Evolutionary conservation across 1,140 invertebrate genomes (phyloP), one percentile per base, ranked within the genome.

Genomic region (Nilaparvata lugens): DNA sequence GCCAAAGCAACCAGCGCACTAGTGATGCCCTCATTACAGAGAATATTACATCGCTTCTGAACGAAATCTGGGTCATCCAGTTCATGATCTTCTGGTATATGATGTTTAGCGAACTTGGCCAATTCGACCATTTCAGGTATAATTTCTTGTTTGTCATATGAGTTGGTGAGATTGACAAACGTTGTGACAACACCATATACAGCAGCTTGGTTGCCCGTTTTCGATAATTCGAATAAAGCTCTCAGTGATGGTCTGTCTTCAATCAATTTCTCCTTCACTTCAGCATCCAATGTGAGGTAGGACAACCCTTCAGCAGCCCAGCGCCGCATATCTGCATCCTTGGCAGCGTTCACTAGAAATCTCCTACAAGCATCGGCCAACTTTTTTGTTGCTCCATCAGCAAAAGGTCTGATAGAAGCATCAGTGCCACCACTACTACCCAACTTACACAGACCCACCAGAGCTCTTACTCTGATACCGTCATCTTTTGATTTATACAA

Each of bases 101-200:
- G 97, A 73, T 99, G 96, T 74, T 99, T 99, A 0, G 97, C 92
- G 76, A 98, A 99, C 74, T 99, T 97, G 0, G 97, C 97, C 56
- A 99, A 74, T 75, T 99, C 95, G 4, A 98, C 67, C 87, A 99
- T 88, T 78, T 99, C 97, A 4, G 96, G 95, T 66, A 95, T 82
- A 0, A 98, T 75, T 75, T 99, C 96, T 74, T 97, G 92, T 74
- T 97, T 98, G 60, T 99, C 97, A 70, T 98, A 98, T 4, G 94
- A 93, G 77, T 99, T 99, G 66, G 92, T 93, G 4, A 98, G 75
- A 75, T 99, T 99, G 0, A 98, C 95, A 61, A 99, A 82, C 13
- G 95, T 93, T 2, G 93, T 95, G 0, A 97, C 87, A 16, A 95
- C 89, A 61, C 94, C 94, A 75, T 96, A 98, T 2, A 96, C 71